phyloP scores from a whole-genome alignment of 37 sponge, comb jelly and placozoan genomes.

The Diacarnus erythraeanus region DNA sequence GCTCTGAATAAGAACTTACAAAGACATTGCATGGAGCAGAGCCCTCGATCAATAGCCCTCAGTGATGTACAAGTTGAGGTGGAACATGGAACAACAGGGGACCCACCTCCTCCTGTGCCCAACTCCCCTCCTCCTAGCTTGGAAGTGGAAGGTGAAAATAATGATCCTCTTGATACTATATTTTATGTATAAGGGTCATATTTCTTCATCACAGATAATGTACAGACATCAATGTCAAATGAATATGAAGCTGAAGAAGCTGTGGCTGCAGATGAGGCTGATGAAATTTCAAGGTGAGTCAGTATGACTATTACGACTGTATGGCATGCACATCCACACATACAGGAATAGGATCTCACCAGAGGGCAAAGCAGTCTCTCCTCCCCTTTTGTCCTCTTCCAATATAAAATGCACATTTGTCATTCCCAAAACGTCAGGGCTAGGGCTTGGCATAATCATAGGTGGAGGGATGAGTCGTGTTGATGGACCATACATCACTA shows the following conservation, averaged over 20 bases:
- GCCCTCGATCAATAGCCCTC: background rate
- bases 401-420: constrained; percentile 11
- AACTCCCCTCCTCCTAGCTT: constrained; percentile 6
- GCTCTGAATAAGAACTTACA: background rate
- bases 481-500: constrained; percentile 64
- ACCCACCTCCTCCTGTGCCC: constrained; percentile 19
- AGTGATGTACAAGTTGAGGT: constrained; percentile 34
- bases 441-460: constrained; percentile 70
- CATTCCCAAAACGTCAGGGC: constrained; percentile 42
- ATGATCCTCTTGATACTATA: too few species aligned
- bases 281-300: background rate
- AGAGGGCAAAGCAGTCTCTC: constrained; percentile 11
- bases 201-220: too few species aligned
- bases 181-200: too few species aligned
- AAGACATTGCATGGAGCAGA: background rate
- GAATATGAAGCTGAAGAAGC: background rate
- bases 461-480: constrained; percentile 48
- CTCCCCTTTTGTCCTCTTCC: constrained; percentile 9
- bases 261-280: background rate
- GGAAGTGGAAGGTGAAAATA: background rate
- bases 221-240: background rate
- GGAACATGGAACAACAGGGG: background rate
- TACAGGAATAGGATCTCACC: constrained; percentile 17
- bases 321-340: background rate
- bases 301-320: background rate